These are phyloP conservation scores for Clusia tigrina DNA, from an alignment of 2,888 invertebrate species.

Conservation along the genomic window DNA sequence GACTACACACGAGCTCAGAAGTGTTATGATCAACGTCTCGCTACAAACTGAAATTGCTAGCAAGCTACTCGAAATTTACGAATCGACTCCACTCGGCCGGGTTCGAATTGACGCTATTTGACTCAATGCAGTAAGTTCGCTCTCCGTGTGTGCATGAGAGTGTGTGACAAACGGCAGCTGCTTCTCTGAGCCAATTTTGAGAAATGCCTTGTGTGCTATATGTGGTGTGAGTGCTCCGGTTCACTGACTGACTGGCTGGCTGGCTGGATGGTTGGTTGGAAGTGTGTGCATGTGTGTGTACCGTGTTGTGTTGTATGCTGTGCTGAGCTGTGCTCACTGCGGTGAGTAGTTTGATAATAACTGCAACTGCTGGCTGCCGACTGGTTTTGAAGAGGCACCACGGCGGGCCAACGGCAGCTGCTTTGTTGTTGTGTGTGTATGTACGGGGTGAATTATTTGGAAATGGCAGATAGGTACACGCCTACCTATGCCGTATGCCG, in stretches of 20 bases:
- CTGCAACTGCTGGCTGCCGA: constrained; percentile 58
- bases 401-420: constrained; percentile 33
- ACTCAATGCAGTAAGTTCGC: no score
- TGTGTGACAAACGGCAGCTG: neutral
- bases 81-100: constrained; percentile 58
- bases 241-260: no score
- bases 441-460: constrained; percentile 52
- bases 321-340: constrained; percentile 49
- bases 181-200: neutral
- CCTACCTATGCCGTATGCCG: constrained; percentile 49
- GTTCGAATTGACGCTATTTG: constrained; percentile 33
- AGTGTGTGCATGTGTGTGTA: constrained; percentile 19
- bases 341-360: constrained; percentile 61
- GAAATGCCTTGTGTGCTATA: neutral
- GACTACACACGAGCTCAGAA: no score
- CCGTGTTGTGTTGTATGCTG: constrained; percentile 13
- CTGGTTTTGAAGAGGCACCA: constrained; percentile 54
- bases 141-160: constrained; percentile 3
- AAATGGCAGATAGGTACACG: constrained; percentile 58
- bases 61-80: constrained; percentile 41
- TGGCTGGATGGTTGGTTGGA: no score
- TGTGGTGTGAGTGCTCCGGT: neutral
- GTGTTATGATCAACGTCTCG: constrained; percentile 55
- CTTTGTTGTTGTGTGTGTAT: constrained; percentile 31
- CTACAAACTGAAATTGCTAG: constrained; percentile 57